Conservation (phyloP, 2,113 vertebrate genomes). For the Otolemur garnettii region DNA sequence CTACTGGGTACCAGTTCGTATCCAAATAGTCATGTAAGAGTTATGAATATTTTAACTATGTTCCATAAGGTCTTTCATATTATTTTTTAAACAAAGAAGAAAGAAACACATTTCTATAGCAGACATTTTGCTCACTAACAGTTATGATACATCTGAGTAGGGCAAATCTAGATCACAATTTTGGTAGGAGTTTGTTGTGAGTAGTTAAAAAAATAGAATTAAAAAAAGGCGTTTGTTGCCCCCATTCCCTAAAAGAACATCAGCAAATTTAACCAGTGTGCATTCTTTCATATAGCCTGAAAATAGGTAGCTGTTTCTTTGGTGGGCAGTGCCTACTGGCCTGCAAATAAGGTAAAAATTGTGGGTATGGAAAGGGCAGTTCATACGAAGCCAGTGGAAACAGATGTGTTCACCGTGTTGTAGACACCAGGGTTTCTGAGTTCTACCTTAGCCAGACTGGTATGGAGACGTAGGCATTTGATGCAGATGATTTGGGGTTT, state of each 20-base stretch:
- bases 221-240: not conserved
- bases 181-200: not conserved
- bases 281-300: not conserved
- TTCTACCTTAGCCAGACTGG: not conserved
- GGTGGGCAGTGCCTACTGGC: not conserved
- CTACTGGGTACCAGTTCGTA: not conserved
- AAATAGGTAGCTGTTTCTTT: not conserved
- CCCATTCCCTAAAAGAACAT: not conserved
- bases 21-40: constrained; percentile 7
- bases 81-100: not conserved
- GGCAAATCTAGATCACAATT: not conserved
- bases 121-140: not conserved
- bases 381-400: not conserved
- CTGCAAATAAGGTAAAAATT: not conserved
- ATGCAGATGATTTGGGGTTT: not conserved
- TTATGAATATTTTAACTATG: constrained; percentile 34
- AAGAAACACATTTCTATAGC: not conserved
- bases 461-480: not conserved
- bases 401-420: not conserved
- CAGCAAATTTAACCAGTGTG: not conserved
- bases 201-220: not conserved
- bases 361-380: not conserved
- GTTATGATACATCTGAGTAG: not conserved
- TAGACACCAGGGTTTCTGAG: not conserved
- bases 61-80: not conserved